Base-by-base conservation (phyloP, 1,140 invertebrate species). In the Liolophura sinensis region DNA sequence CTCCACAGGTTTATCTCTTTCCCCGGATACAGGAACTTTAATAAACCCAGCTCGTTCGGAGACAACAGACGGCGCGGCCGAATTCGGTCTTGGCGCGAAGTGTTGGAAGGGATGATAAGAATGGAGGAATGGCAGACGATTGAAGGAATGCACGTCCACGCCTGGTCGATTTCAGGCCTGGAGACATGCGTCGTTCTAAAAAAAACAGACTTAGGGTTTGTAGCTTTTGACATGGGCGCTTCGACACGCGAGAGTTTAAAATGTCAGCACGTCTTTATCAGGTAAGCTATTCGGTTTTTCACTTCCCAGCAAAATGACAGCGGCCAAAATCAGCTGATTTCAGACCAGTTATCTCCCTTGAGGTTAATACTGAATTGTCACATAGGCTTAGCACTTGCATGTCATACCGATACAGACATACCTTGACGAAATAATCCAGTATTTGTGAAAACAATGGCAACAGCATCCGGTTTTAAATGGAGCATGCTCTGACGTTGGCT, bases 161-260 rank as follows among this genome's bases (percentile, higher is more conserved):
- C 70, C 0, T 78, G 78, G 78, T 73, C 76, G 46, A 62, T 76
- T 46, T 76, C 78, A 5, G 78, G 78, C 15, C 22, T 78, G 14
- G 78, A 79, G 52, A 76, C 74, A 7, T 74, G 74, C 57, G 68
- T 78, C 20, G 73, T 78, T 31, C 68, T 79, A 1, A 72, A 49
- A 47, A 65, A 67, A 48, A 27, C 50, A 51, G 52, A 62, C 67
- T 63, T 58, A 69, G 31, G 65, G 69, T 59, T 31, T 75, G 24
- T 51, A 58, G 4, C n/a, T 77, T 79, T 79, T 71, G 78, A 79
- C 59, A 71, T 79, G 67, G 78, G 78, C 9, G 69, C 72, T 27
- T 62, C 78, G 14, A 67, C 70, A 47, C 59, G 67, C 52, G 62
- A 70, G 48, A 78, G 73, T 66, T 60, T 79, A 9, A 60, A 52